Percentiles rank a stretch among this genome's conserved stretches.
These are phyloP conservation scores for Steinernema hermaphroditum DNA, from an alignment of 2,888 invertebrate species.

Conservation along the genomic window DNA sequence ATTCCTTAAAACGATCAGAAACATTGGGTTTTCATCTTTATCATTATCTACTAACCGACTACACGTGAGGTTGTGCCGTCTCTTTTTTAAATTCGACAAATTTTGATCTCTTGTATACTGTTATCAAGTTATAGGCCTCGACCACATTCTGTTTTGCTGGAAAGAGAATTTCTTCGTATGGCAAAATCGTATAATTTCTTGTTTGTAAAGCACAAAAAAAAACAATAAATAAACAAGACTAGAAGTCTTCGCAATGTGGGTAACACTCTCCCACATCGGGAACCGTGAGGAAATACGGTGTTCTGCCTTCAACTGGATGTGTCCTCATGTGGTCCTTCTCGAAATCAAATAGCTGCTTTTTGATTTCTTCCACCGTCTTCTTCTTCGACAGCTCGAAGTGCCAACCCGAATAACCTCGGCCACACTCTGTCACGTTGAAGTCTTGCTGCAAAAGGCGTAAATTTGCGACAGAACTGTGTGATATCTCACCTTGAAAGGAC, in stretches of 20 bases:
- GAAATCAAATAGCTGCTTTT: constrained; percentile 37
- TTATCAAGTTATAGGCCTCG: no score
- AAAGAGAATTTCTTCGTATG: no score
- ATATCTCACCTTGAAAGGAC: background rate
- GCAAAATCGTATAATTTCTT: no score
- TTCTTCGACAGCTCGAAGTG: constrained; percentile 7
- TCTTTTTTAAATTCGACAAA: no score
- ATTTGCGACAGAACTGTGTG: background rate
- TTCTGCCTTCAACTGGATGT: constrained; percentile 40
- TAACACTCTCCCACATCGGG: constrained; percentile 55
- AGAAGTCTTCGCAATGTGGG: constrained; percentile 49
- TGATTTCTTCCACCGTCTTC: background rate
- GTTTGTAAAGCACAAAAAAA: no score
- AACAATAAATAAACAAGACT: background rate
- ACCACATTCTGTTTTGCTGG: no score
- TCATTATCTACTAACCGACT: no score
- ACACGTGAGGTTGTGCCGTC: no score
- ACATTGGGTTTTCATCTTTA: no score
- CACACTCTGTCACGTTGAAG: constrained; percentile 24
- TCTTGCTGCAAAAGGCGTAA: background rate
- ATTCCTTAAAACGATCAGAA: no score
- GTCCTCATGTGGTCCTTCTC: constrained; percentile 37
- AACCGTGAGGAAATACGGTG: constrained; percentile 44
- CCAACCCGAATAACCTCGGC: constrained; percentile 26
- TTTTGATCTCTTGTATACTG: no score